Conservation (phyloP, 2,797 vertebrate species). For the Pseudomugil tenellus region DNA sequence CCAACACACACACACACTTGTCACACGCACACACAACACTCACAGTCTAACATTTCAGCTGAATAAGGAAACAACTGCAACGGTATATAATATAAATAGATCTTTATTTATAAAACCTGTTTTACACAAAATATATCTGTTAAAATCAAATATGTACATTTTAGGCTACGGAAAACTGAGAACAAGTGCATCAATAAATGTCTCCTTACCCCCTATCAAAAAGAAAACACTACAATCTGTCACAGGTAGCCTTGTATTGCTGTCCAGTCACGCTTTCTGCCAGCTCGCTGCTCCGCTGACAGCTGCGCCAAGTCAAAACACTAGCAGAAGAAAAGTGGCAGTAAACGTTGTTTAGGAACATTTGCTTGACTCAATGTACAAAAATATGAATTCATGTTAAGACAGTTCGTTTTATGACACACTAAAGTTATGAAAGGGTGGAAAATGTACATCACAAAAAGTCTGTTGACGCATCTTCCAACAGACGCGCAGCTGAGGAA, state of each 20-base stretch:
- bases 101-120: conserved; percentile 88
- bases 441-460: conserved; percentile 53
- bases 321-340: conserved; percentile 71
- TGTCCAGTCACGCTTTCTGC: conserved; percentile 61
- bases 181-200: conserved; percentile 90
- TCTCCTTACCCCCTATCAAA: conserved; percentile 74
- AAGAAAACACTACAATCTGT: conserved; percentile 77
- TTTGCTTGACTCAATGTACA: conserved; percentile 82
- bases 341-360: conserved; percentile 59
- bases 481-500: conserved; percentile 54
- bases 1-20: conserved; percentile 18
- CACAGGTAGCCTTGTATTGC: conserved; percentile 76
- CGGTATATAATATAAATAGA: conserved; percentile 86
- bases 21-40: conserved; percentile 24
- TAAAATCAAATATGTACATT: conserved; percentile 88
- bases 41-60: neutral
- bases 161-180: conserved; percentile 79
- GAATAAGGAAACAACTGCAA: conserved; percentile 56
- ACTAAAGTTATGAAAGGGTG: conserved; percentile 52
- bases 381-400: conserved; percentile 90
- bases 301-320: conserved; percentile 51
- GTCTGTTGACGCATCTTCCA: conserved; percentile 63
- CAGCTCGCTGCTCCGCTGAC: conserved; percentile 50
- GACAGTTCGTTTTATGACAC: conserved; percentile 69
- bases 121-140: conserved; percentile 91